Base-by-base conservation (phyloP, 2,888 invertebrate species). In the Ferdinandea cuprea region DNA sequence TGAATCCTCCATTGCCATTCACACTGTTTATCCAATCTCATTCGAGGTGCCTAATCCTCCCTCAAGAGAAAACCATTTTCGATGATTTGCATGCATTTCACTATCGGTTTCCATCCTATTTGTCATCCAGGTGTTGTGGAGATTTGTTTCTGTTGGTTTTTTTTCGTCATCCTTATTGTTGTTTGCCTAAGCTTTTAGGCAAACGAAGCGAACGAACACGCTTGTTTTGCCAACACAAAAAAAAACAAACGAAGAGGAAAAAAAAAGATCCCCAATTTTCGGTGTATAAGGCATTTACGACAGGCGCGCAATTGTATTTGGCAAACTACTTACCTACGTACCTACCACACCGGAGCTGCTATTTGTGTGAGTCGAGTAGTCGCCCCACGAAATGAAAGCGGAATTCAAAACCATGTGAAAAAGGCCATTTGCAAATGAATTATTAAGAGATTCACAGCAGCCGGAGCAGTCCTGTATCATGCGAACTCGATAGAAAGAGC, bases 401-500 rank as follows among this genome's bases (percentile, higher is more conserved):
- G 65, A 68, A 66, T 72, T 59, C 81, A 77, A 83, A 76, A 78
- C 78, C 78, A 72, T 78, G 72, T 72, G 83, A 83, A 83, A 83
- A 83, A 72, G 71, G 72, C 81, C 83, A 78, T 83, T 83, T 83
- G 78, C 72, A 83, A 78, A 83, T 83, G 72, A 83, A 83, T 83
- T 83, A 83, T 83, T 83, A 78, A 77, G 48, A 78, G 78, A 72
- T 83, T 83, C 72, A 25, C 77, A 65, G 44, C 65, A 61, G 63
- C 42, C n/a, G n/a, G n/a, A n/a, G n/a, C n/a, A 50, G 66, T 58
- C 59, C 72, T 61, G 50, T 35, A 54, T 32, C 48, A 40, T 15
- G 30, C 15, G 11, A n/a, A n/a, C n/a, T 15, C 28, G n/a, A 35
- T 11, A 13, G 17, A 52, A 11, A 59, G 21, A 8, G n/a, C n/a